Conservation (phyloP, 1,140 invertebrate genomes). For the Lasioglossum albipes region DNA sequence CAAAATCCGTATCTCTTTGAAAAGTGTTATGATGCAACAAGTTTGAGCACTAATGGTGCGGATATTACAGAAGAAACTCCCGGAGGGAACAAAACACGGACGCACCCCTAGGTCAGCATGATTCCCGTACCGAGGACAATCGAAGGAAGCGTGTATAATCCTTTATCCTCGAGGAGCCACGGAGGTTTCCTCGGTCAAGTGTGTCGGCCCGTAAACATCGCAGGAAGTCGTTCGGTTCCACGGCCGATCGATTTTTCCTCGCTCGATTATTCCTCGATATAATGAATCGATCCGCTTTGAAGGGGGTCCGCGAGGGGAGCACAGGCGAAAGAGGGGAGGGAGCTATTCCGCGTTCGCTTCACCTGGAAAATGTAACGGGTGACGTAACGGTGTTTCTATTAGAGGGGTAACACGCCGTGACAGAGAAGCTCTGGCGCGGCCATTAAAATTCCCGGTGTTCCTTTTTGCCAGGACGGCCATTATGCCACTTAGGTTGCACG, state of each 20-base stretch:
- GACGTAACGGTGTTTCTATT: constrained; percentile 64
- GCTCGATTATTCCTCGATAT: constrained; percentile 6
- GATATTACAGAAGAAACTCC: too few species aligned
- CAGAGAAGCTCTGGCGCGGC: constrained; percentile 41
- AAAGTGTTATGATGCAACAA: too few species aligned
- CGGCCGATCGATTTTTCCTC: constrained; percentile 1
- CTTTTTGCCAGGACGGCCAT: constrained; percentile 44
- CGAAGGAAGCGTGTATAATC: neutral
- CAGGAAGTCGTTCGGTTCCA: constrained; percentile 21
- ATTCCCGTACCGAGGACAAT: neutral
- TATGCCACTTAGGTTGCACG: constrained; percentile 16
- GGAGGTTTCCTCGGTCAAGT: neutral
- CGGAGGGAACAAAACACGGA: too few species aligned
- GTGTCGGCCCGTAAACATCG: neutral
- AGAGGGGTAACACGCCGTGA: constrained; percentile 56
- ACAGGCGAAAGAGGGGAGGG: too few species aligned
- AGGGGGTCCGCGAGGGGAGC: neutral
- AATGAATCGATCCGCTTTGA: constrained; percentile 28
- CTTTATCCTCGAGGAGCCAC: neutral
- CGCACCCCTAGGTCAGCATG: too few species aligned
- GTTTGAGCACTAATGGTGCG: too few species aligned
- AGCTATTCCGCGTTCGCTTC: neutral
- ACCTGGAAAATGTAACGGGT: constrained; percentile 62
- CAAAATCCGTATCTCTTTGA: too few species aligned
- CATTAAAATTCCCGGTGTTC: constrained; percentile 53